Base-by-base conservation (phyloP, 2,113 vertebrate species). In the Ceyx cyanopectus region DNA sequence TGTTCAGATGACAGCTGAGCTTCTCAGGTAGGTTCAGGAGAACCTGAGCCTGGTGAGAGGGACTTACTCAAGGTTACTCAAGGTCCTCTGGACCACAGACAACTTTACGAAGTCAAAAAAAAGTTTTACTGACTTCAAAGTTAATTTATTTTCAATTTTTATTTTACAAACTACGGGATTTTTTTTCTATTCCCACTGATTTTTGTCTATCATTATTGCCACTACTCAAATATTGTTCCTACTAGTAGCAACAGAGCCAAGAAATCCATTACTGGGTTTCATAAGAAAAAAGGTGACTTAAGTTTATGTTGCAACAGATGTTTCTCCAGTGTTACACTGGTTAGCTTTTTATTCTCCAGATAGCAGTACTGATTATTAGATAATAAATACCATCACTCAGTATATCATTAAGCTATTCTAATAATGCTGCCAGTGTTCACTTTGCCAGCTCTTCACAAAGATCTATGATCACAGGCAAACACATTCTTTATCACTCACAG, bases 41-140 rank as follows among this genome's bases (percentile, higher is more conserved):
- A 74, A 27, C 37, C 30, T 21, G 24, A 81, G 10, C 67, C 50
- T 1, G 0, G 9, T 2, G 22, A 60, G 46, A 34, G 20, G 58
- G 58, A 10, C 1, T 37, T 37, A 37, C 10, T 37, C 37, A 37
- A 37, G 37, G 15, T 7, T 0, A 17, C 13, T n/a, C 4, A 4
- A 23, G 20, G 8, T 40, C 57, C 48, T 69, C 66, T 7, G 10
- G 5, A 30, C 17, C 32, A 21, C 23, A 8, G 1, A 24, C 34
- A 43, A n/a, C 45, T 26, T 1, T 27, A 4, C 3, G 0, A 27
- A 19, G 5, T 4, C 6, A 66, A 48, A n/a, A 51, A 45, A 18
- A 15, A 27, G 23, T 27, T 62, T 13, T 73, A 37, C 34, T 45
- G 14, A 32, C 15, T 62, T 54, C 20, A 1, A 69, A 27, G 7